Evolutionary conservation across 1,140 invertebrate genomes (phyloP).

Genomic region (Drosophila murphyi): DNA sequence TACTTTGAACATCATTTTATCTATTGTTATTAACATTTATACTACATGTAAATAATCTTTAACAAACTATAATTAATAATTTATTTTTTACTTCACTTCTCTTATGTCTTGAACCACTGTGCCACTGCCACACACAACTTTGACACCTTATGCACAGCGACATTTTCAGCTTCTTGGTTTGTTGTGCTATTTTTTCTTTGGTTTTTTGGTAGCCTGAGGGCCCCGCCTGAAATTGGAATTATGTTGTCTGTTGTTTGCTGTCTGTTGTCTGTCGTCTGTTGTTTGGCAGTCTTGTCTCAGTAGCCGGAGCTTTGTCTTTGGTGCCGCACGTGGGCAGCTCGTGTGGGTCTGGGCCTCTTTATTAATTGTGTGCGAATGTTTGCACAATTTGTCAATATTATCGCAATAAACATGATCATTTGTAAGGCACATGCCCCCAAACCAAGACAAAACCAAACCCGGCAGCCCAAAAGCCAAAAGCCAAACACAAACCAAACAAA

Average conservation of each 20-base stretch:
- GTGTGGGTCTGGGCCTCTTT: slow-evolving; percentile 58
- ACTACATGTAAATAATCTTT: too few species aligned
- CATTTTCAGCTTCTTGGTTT: slow-evolving; percentile 42
- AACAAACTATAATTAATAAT: too few species aligned
- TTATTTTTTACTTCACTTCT: not conserved
- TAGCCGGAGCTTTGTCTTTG: slow-evolving; percentile 56
- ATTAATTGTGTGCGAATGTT: slow-evolving; percentile 84
- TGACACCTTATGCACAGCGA: slow-evolving; percentile 34
- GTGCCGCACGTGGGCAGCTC: slow-evolving; percentile 59
- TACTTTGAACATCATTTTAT: too few species aligned
- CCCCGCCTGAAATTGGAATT: slow-evolving; percentile 63
- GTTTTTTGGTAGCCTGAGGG: slow-evolving; percentile 51
- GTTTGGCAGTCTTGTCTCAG: slow-evolving; percentile 29
- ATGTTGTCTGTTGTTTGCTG: slow-evolving; percentile 59
- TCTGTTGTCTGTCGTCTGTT: slow-evolving; percentile 12
- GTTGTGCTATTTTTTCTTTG: not conserved
- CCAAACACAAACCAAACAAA: not conserved
- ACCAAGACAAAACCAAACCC: not conserved
- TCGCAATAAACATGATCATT: slow-evolving; percentile 75
- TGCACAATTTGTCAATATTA: slow-evolving; percentile 84
- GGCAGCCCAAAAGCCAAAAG: slow-evolving; percentile 10
- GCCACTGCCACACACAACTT: not conserved
- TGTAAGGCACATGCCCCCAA: slow-evolving; percentile 41
- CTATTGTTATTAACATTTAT: too few species aligned
- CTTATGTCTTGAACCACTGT: slow-evolving; percentile 19